phyloP scores from a whole-genome alignment of 2,113 vertebrate species.

The Barbus barbus region DNA sequence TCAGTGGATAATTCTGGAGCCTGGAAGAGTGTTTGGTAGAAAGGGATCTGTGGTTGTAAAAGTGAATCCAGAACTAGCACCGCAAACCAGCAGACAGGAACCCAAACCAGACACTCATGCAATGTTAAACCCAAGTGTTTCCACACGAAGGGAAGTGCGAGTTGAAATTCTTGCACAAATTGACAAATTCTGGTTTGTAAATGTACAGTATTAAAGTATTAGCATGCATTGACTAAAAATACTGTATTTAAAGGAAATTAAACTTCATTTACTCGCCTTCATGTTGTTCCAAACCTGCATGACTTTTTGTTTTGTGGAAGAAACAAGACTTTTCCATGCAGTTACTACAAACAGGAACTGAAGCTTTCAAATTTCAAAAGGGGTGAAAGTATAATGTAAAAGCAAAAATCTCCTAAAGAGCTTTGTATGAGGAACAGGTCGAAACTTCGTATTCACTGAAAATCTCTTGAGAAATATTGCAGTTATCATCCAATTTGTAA shows the following conservation, averaged over 20 bases:
- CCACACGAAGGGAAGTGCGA: background rate
- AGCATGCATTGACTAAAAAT: too few relatives aligned
- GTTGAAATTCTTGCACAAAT: background rate
- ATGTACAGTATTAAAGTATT: background rate
- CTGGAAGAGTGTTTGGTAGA: background rate
- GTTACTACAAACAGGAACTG: background rate
- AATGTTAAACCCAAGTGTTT: background rate
- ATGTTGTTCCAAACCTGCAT: too few relatives aligned
- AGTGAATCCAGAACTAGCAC: conserved; percentile 26
- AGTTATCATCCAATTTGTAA: background rate
- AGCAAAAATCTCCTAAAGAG: too few relatives aligned
- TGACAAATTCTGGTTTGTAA: background rate
- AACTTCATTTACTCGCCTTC: too few relatives aligned
- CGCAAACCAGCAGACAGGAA: conserved; percentile 28
- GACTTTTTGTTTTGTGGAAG: too few relatives aligned
- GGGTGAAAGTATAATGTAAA: too few relatives aligned
- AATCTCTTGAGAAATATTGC: background rate
- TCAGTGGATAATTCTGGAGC: background rate
- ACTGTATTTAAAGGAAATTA: too few relatives aligned
- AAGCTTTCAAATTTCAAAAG: background rate
- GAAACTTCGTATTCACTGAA: background rate
- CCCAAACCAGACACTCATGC: conserved; percentile 32
- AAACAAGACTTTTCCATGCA: background rate
- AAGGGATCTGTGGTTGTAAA: conserved; percentile 18
- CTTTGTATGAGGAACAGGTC: background rate